Conservation (phyloP, 2,888 invertebrate species). For the Acronicta aceris region DNA sequence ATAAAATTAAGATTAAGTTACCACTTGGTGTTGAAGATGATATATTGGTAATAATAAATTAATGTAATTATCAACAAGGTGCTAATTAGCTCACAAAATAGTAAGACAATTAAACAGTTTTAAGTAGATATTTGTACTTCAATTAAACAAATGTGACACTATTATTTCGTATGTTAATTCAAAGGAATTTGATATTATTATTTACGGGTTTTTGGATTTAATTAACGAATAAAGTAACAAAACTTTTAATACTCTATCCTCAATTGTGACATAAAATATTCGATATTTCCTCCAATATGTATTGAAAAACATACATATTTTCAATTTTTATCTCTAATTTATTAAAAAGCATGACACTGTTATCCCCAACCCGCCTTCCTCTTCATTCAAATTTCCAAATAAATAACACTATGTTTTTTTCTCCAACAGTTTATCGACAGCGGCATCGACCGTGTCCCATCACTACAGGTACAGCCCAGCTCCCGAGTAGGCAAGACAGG, state of each 20-base stretch:
- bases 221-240: too few relatives aligned
- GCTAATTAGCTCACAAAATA: neutral
- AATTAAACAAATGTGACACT: too few relatives aligned
- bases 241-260: too few relatives aligned
- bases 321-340: neutral
- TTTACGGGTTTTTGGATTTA: too few relatives aligned
- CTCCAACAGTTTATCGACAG: conserved; percentile 58
- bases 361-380: neutral
- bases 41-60: neutral
- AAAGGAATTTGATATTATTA: too few relatives aligned
- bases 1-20: neutral
- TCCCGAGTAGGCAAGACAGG: conserved; percentile 87
- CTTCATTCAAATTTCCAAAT: neutral
- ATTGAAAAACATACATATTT: neutral
- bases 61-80: neutral
- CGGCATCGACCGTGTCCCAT: conserved; percentile 61
- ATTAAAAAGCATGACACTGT: neutral
- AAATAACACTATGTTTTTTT: conserved; percentile 46
- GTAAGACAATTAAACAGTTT: neutral
- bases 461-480: conserved; percentile 82
- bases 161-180: too few relatives aligned
- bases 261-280: too few relatives aligned
- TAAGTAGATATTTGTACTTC: too few relatives aligned
- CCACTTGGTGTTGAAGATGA: neutral
- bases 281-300: too few relatives aligned